Base-by-base conservation (phyloP, 2,113 vertebrate species). In the Pleuronectes platessa region DNA sequence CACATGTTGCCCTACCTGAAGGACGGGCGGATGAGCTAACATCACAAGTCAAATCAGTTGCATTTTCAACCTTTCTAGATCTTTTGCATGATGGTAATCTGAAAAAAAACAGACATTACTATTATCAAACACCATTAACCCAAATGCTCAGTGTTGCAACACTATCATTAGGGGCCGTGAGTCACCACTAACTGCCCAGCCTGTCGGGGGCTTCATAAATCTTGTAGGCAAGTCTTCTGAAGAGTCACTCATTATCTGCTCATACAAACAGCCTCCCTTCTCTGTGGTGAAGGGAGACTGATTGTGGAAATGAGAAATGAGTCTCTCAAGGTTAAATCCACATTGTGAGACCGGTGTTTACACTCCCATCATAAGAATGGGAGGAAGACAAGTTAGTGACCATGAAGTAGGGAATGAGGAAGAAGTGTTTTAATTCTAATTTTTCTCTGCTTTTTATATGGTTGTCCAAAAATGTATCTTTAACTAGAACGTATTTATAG, bases 241-340 rank as follows among this genome's bases (percentile, higher is more conserved):
- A 75, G 75, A 84, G 71, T 75, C 78, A 67, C 71, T 89, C 66
- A 78, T 87, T 88, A 89, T 90, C 76, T 71, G 70, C 59, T 18
- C 72, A 62, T 70, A 74, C 78, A 85, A 83, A 87, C 70, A 79
- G 71, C 47, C 47, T 63, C 72, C 61, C 45, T 20, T 56, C 37
- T 65, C 71, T 47, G 53, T 47, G 61, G 27, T 76, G 88, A 83
- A 63, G 68, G 83, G 40, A 64, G 42, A 53, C 79, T 84, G 87
- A 91, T 86, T 83, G 81, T 79, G 75, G 65, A 64, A 51, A 82
- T 84, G 79, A 85, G 23, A 84, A 82, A 90, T 86, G 56, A 72
- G 66, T 80, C 80, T 85, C 51, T 81, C 84, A 89, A 89, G 85
- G 81, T 89, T 89, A 85, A 59, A 79, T 47, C 78, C 73, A 84